phyloP scores from a whole-genome alignment of 2,797 vertebrate species.

The Tragopan temminckii region DNA sequence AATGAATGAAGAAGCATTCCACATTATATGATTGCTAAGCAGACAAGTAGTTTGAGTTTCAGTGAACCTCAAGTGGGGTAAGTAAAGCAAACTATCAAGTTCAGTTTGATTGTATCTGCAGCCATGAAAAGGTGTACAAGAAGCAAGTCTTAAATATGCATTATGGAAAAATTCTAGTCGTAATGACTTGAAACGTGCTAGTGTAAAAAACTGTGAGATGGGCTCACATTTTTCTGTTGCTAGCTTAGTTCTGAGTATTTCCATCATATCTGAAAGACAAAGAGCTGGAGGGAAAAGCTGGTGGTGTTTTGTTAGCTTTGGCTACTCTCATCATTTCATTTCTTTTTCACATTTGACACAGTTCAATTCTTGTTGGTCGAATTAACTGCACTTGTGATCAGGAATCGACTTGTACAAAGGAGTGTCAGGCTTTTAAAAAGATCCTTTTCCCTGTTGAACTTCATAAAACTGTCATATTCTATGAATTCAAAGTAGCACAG shows the following conservation, averaged over 20 bases:
- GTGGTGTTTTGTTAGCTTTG: neutral
- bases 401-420: neutral
- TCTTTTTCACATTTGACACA: neutral
- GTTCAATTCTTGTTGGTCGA: neutral
- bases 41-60: neutral
- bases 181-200: neutral
- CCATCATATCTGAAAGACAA: neutral
- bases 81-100: neutral
- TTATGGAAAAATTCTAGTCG: neutral
- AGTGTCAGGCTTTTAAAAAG: neutral
- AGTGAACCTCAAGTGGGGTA: neutral
- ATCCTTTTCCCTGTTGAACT: neutral
- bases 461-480: neutral
- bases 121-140: neutral
- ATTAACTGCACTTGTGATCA: neutral
- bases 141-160: neutral
- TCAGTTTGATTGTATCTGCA: neutral
- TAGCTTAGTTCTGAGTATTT: neutral
- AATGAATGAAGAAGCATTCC: neutral
- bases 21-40: neutral
- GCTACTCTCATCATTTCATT: neutral
- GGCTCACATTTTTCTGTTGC: neutral
- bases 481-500: neutral
- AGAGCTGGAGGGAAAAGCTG: neutral
- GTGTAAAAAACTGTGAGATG: neutral